Conservation (phyloP, 2,888 invertebrate genomes). For the Drosophila acutilabella region DNA sequence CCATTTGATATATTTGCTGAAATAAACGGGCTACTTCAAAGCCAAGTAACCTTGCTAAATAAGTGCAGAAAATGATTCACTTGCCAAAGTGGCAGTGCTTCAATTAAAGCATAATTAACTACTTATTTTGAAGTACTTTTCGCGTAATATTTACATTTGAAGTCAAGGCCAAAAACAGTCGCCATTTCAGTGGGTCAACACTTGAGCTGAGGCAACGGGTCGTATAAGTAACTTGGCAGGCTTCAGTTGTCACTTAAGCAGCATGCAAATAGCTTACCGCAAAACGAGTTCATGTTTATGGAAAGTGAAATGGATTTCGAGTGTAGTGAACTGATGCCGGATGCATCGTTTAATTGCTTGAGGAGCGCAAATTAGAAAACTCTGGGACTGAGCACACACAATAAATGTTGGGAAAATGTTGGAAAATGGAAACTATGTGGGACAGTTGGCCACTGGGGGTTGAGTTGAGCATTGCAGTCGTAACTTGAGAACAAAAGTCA, state of each 20-base stretch:
- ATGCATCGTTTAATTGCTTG: slow-evolving; percentile 64
- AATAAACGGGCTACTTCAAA: not conserved
- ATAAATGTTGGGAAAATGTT: slow-evolving; percentile 33
- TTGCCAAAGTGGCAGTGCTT: slow-evolving; percentile 3
- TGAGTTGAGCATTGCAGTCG: not conserved
- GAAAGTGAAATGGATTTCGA: not conserved
- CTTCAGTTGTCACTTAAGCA: slow-evolving; percentile 51
- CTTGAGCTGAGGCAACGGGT: slow-evolving; percentile 21
- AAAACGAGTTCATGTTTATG: slow-evolving; percentile 5
- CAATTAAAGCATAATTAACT: not conserved
- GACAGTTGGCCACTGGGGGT: slow-evolving; percentile 3
- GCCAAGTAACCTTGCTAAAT: slow-evolving; percentile 11
- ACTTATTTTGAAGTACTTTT: not conserved
- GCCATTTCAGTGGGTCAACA: not conserved
- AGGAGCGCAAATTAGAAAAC: slow-evolving; percentile 66
- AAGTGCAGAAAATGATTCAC: not conserved
- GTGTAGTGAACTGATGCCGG: slow-evolving; percentile 27
- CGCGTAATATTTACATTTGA: not conserved
- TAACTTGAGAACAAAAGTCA: slow-evolving; percentile 69
- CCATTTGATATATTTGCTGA: slow-evolving; percentile 26
- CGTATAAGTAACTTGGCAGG: slow-evolving; percentile 64
- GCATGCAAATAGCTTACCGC: slow-evolving; percentile 19
- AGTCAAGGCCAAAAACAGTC: slow-evolving; percentile 21
- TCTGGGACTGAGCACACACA: slow-evolving; percentile 41
- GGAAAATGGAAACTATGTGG: slow-evolving; percentile 46